Evolutionary conservation across 2,113 vertebrate genomes (phyloP), one percentile per base, ranked within the genome.

Genomic region (Macrotis lagotis): DNA sequence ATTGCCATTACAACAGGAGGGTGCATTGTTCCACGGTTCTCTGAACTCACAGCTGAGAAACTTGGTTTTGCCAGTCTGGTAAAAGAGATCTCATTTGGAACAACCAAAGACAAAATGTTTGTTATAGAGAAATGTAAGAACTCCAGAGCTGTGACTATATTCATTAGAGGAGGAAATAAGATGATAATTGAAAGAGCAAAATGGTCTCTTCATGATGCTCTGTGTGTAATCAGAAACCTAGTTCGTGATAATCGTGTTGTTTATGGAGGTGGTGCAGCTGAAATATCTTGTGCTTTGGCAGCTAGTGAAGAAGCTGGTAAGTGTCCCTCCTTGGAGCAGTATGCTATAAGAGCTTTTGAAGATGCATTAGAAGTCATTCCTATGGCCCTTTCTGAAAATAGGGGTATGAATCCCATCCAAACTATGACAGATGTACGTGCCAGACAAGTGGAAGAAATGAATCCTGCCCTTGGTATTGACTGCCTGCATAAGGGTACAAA

Each of bases 121-220:
- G 99, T 99, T 91, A 99, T 99, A 16, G 99, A 99, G 88, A 99
- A 99, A 96, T 99, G 99, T 94, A 99, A 99, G 98, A 99, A 99
- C 97, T 99, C 99, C 93, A 98, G 99, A 97, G 99, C 99, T 1
- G 99, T 99, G 3, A 99, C 99, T 91, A 99, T 99, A 96, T 99
- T 99, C 98, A 99, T 99, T 95, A 98, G 99, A 91, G 99, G 99
- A 92, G 99, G 99, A 96, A 99, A 99, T 98, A 99, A 99, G 98
- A 99, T 99, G 99, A 99, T 99, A 88, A 99, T 99, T 8, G 99
- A 99, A 96, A 99, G 99, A 96, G 99, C 99, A 0, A 99, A 99
- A 93, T 99, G 99, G 0, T 99, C 99, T 0, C 99, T 99, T 48
- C 99, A 99, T 0, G 99, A 99, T 25, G 99, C 99, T 0, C 52